phyloP scores from a whole-genome alignment of 2,113 vertebrate genomes.

The Monopterus albus region DNA sequence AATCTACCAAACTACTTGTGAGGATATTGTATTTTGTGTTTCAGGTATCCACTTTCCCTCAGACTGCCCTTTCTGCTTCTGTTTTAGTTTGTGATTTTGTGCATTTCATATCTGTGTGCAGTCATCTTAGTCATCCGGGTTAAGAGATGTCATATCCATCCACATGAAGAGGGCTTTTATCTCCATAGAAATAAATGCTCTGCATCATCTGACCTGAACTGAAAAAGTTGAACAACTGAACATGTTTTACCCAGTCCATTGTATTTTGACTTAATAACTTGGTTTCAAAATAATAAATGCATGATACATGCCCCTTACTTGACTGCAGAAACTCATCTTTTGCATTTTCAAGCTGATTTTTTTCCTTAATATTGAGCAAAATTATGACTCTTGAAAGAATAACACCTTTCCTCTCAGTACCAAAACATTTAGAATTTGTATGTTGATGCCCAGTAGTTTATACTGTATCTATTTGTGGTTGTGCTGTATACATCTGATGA shows the following conservation, averaged over 20 bases:
- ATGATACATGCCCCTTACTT: neutral
- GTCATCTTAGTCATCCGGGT: neutral
- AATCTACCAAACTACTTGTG: no score
- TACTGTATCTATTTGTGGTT: no score
- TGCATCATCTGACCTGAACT: neutral
- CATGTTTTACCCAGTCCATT: neutral
- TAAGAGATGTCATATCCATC: slow-evolving; percentile 1
- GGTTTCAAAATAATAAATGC: neutral
- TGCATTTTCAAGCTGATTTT: neutral
- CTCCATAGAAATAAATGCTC: neutral
- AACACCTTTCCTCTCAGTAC: no score
- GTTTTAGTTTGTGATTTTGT: neutral
- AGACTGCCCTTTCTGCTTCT: neutral
- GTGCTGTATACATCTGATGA: no score
- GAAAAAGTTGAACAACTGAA: neutral
- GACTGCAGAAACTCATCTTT: neutral
- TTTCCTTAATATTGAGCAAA: no score
- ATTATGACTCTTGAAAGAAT: no score
- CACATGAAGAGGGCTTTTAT: neutral
- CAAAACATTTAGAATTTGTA: no score
- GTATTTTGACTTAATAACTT: neutral
- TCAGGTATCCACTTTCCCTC: neutral
- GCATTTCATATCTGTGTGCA: neutral
- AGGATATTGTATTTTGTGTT: neutral
- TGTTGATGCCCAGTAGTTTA: no score